phyloP scores from a whole-genome alignment of 2,113 vertebrate genomes.

The Typhlomys cinereus region DNA sequence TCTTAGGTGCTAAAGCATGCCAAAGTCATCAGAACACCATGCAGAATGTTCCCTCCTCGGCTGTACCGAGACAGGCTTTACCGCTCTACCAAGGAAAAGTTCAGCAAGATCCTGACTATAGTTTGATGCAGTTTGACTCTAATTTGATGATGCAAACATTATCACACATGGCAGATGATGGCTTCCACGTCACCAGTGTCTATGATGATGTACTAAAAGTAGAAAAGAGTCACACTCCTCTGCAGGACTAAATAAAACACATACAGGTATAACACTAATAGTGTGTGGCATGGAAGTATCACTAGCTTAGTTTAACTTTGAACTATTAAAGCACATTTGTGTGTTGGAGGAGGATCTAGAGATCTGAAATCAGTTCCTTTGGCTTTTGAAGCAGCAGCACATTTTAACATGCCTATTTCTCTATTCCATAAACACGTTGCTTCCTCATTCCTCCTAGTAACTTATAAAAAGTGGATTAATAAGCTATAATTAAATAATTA shows the following conservation, averaged over 20 bases:
- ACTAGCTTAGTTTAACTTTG: background rate
- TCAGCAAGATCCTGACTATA: background rate
- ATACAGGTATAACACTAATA: background rate
- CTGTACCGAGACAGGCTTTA: too few relatives aligned
- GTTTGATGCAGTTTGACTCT: background rate
- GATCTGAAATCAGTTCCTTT: too few relatives aligned
- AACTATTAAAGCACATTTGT: background rate
- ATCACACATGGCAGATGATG: background rate
- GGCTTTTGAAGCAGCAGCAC: too few relatives aligned
- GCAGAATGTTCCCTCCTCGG: too few relatives aligned
- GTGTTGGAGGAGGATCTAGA: too few relatives aligned
- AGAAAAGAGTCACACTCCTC: background rate
- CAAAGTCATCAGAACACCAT: background rate
- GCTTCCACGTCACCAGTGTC: background rate
- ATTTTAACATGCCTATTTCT: slow-evolving; percentile 8
- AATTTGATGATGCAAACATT: background rate
- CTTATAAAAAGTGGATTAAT: background rate
- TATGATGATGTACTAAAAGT: background rate
- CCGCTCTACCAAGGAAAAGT: background rate
- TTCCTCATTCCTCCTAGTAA: background rate
- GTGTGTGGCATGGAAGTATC: background rate
- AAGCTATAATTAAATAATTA: background rate
- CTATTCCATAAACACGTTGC: background rate
- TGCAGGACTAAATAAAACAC: background rate
- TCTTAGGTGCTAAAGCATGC: background rate